phyloP scores from a whole-genome alignment of 2,797 vertebrate genomes.

The Myotis myotis region DNA sequence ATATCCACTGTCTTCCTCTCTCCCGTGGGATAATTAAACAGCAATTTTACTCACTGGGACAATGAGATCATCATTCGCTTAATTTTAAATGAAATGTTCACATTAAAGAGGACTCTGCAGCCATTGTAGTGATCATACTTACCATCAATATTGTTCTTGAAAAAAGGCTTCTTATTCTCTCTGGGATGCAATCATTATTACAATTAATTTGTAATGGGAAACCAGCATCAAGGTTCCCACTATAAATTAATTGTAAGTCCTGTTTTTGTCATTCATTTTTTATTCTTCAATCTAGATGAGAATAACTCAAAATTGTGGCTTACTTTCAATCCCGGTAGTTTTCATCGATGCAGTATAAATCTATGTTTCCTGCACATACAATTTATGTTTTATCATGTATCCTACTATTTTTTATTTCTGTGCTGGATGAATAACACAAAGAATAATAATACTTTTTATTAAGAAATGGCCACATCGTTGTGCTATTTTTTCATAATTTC shows the following conservation, averaged over 20 bases:
- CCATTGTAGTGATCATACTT: not conserved
- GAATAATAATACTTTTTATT: not conserved
- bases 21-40: not conserved
- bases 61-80: constrained; percentile 16
- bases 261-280: not conserved
- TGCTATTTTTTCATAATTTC: not conserved
- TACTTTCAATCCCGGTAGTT: not conserved
- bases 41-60: not conserved
- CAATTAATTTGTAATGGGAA: not conserved
- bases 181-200: not conserved
- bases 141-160: not conserved
- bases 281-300: not conserved
- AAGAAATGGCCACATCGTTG: not conserved
- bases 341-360: not conserved
- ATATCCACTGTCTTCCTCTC: not conserved
- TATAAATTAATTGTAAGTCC: not conserved
- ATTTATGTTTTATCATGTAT: not conserved
- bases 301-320: not conserved
- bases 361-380: not conserved
- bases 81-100: not conserved
- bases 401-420: not conserved
- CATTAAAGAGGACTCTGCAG: not conserved
- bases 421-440: not conserved
- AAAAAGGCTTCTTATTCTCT: not conserved
- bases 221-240: not conserved